Percentiles rank a stretch among this genome's conserved stretches.
These are phyloP conservation scores for Aquatica leii DNA, from an alignment of 2,888 invertebrate genomes.

Conservation along the genomic window DNA sequence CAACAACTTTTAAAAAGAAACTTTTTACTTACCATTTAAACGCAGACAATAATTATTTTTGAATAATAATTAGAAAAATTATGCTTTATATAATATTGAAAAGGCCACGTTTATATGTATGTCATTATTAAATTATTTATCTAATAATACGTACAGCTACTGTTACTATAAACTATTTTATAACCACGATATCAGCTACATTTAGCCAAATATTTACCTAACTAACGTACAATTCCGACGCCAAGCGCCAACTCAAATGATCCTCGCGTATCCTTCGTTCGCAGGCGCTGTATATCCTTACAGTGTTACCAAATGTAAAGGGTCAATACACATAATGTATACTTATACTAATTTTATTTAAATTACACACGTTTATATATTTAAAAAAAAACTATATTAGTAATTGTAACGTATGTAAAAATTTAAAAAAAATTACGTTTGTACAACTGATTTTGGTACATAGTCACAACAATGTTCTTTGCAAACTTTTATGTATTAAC, in stretches of 20 bases:
- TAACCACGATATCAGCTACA: constrained; percentile 4
- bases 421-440: no score
- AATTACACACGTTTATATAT: not conserved
- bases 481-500: no score
- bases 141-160: constrained; percentile 2
- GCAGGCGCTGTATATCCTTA: constrained; percentile 24
- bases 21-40: constrained; percentile 20
- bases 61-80: not conserved
- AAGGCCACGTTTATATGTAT: constrained; percentile 22
- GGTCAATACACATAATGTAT: constrained; percentile 13
- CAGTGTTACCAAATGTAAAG: constrained; percentile 26
- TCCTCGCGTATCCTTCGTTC: constrained; percentile 17
- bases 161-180: constrained; percentile 6
- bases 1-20: not conserved
- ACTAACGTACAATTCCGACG: constrained; percentile 23
- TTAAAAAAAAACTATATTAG: not conserved
- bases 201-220: constrained; percentile 8
- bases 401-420: not conserved
- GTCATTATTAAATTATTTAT: constrained; percentile 13
- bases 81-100: not conserved
- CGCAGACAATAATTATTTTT: constrained; percentile 3
- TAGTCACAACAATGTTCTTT: no score
- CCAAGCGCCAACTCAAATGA: constrained; percentile 31
- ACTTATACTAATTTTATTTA: constrained; percentile 2
- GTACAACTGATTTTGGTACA: no score